These are phyloP conservation scores for Tridacna gigas DNA, from an alignment of 2,888 invertebrate species.

Conservation along the genomic window DNA sequence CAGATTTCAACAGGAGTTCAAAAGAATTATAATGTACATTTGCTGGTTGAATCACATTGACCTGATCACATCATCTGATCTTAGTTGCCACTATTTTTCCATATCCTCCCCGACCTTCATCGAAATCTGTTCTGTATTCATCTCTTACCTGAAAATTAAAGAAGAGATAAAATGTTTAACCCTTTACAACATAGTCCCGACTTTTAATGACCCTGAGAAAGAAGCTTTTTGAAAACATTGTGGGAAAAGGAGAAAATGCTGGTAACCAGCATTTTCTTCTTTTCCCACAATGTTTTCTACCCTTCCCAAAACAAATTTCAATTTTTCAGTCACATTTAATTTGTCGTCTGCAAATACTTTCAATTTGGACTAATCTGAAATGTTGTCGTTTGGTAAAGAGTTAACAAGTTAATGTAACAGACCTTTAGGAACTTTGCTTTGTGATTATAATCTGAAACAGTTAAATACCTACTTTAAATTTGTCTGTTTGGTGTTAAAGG, in stretches of 20 bases:
- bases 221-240: constrained; percentile 2
- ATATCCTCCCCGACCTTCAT: constrained; percentile 98
- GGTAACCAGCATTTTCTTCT: background rate
- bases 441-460: too few relatives aligned
- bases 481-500: too few relatives aligned
- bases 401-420: too few relatives aligned
- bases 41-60: background rate
- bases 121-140: constrained; percentile 98
- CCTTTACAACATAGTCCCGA: background rate
- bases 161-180: background rate
- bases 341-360: too few relatives aligned
- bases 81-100: constrained; percentile 91
- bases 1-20: background rate
- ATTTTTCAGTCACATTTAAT: too few relatives aligned
- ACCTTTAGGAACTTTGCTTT: too few relatives aligned
- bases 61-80: constrained; percentile 48
- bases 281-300: background rate
- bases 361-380: too few relatives aligned
- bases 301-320: too few relatives aligned
- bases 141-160: constrained; percentile 92
- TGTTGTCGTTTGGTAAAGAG: too few relatives aligned
- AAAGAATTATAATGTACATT: background rate
- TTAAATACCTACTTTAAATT: too few relatives aligned
- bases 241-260: background rate
- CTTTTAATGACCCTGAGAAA: too few relatives aligned